Evolutionary conservation across 2,888 invertebrate genomes (phyloP).

Genomic region (Cryptosula pallasiana): DNA sequence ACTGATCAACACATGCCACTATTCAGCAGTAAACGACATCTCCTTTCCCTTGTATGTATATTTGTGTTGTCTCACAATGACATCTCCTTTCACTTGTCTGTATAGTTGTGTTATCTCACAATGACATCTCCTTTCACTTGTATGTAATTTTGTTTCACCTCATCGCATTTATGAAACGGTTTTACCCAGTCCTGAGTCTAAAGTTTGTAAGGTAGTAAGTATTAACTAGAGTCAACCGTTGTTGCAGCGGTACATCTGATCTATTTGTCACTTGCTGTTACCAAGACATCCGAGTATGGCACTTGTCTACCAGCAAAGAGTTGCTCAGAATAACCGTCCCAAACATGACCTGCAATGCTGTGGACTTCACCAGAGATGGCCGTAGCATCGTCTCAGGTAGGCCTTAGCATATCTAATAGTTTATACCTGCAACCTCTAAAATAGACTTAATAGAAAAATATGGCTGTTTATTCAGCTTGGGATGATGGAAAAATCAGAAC

Average conservation of each 20-base stretch:
- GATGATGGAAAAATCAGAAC: constrained; percentile 55
- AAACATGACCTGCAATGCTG: constrained; percentile 78
- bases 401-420: constrained; percentile 1
- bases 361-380: constrained; percentile 74
- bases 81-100: not conserved
- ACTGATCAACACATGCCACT: constrained; percentile 76
- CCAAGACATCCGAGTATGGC: constrained; percentile 83
- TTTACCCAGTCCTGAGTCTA: too few species aligned
- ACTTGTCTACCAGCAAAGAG: constrained; percentile 69
- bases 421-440: not conserved
- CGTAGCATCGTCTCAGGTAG: constrained; percentile 66
- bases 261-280: constrained; percentile 82
- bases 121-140: not conserved
- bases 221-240: too few species aligned
- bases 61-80: not conserved
- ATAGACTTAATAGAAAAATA: not conserved
- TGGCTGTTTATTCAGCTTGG: constrained; percentile 48
- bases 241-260: constrained; percentile 67
- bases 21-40: constrained; percentile 71
- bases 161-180: too few species aligned
- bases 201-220: too few species aligned
- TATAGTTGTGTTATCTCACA: not conserved
- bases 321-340: constrained; percentile 74
- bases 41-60: constrained; percentile 72
- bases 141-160: too few species aligned